Conservation (phyloP, 2,888 invertebrate genomes). For the Acleris laterana region DNA sequence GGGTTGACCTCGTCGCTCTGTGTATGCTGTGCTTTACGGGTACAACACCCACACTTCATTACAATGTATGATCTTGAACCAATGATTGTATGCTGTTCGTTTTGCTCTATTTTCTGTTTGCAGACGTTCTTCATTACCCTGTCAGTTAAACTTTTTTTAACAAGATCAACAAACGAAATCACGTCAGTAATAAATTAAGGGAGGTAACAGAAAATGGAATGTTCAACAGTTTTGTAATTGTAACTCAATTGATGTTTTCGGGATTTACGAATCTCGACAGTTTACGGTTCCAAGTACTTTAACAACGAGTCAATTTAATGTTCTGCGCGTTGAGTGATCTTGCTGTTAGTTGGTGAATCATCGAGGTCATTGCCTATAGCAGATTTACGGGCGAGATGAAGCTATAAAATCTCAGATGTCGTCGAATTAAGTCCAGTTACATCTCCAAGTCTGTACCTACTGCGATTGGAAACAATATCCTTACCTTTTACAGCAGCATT, state of each 20-base stretch:
- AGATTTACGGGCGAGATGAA: slow-evolving; percentile 19
- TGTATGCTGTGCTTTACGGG: slow-evolving; percentile 68
- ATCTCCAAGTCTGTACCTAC: slow-evolving; percentile 1
- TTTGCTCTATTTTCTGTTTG: slow-evolving; percentile 33
- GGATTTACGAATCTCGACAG: neutral
- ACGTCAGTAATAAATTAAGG: slow-evolving; percentile 1
- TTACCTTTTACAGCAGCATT: slow-evolving; percentile 84
- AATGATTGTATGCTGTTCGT: slow-evolving; percentile 31
- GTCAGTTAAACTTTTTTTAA: slow-evolving; percentile 29
- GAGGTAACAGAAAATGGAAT: neutral
- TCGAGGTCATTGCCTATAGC: slow-evolving; percentile 18
- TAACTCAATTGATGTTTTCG: neutral
- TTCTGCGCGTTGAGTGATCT: slow-evolving; percentile 19
- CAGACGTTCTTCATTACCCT: slow-evolving; percentile 33
- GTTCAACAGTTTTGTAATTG: neutral
- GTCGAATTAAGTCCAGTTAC: slow-evolving; percentile 2
- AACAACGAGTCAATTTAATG: slow-evolving; percentile 25
- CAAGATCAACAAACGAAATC: slow-evolving; percentile 13
- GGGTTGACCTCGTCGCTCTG: slow-evolving; percentile 5
- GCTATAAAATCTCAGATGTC: slow-evolving; percentile 3
- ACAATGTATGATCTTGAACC: slow-evolving; percentile 51
- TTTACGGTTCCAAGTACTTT: slow-evolving; percentile 7
- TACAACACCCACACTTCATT: slow-evolving; percentile 74
- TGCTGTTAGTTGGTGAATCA: slow-evolving; percentile 29
- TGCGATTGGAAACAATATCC: slow-evolving; percentile 31